These are phyloP conservation scores for Lamellibrachia columna DNA, from an alignment of 2,888 invertebrate genomes.

Conservation along the genomic window DNA sequence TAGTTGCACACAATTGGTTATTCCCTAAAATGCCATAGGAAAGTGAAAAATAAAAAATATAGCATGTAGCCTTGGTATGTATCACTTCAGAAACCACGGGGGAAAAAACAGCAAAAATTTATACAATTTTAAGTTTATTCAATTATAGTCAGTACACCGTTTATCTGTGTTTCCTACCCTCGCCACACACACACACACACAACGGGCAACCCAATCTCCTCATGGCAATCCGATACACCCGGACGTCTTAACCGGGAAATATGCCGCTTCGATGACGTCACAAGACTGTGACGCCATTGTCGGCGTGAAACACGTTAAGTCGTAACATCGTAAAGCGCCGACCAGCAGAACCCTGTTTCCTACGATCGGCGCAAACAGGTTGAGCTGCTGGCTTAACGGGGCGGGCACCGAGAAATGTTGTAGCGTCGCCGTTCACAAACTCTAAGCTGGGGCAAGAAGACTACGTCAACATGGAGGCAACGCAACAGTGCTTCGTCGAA, in stretches of 20 bases:
- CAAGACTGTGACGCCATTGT: not conserved
- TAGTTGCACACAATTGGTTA: not conserved
- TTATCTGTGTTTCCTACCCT: not conserved
- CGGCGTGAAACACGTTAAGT: not conserved
- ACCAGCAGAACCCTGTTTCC: slow-evolving; percentile 6
- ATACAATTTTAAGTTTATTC: not conserved
- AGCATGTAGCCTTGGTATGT: not conserved
- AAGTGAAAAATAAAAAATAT: not conserved
- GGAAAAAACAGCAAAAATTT: not conserved
- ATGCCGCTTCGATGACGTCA: not conserved
- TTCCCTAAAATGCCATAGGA: not conserved
- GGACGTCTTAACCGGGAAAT: not conserved
- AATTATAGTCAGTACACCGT: not conserved
- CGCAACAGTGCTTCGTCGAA: not conserved
- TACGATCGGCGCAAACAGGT: not conserved
- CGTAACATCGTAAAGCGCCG: slow-evolving; percentile 5
- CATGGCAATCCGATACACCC: not conserved
- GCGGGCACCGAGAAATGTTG: not conserved
- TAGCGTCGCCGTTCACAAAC: not conserved
- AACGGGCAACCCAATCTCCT: not conserved
- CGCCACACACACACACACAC: not conserved
- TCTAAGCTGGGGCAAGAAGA: not conserved
- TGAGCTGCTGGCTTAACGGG: slow-evolving; percentile 3
- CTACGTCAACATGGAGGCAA: not conserved
- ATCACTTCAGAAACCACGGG: too few relatives aligned